Percentiles rank a stretch among this genome's conserved stretches.
Evolutionary conservation across 2,113 vertebrate species (phyloP).

Genomic region (Lophotis ruficrista): DNA sequence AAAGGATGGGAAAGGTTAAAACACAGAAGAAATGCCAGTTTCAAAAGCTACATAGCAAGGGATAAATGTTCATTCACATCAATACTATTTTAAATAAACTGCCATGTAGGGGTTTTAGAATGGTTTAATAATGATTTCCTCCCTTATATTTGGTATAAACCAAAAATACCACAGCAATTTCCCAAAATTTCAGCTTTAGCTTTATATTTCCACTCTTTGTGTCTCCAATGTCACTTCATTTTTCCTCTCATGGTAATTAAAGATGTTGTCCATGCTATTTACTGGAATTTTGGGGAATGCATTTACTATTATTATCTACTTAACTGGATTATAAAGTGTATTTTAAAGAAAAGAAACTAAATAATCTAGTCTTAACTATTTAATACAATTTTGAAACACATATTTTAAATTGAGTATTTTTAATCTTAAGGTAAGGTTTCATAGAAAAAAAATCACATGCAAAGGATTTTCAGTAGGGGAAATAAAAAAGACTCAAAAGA

Average conservation of each 20-base stretch:
- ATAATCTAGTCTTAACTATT: not conserved
- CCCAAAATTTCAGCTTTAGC: constrained; percentile 35
- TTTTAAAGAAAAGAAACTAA: not conserved
- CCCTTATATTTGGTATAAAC: constrained; percentile 12
- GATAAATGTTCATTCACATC: not conserved
- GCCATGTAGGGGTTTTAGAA: not conserved
- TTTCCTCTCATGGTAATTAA: constrained; percentile 4
- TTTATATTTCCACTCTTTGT: not conserved
- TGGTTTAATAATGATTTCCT: constrained; percentile 27
- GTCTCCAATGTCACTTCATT: not conserved
- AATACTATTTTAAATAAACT: not conserved
- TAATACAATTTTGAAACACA: not conserved
- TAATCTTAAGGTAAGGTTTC: not conserved
- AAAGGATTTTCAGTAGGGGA: not conserved
- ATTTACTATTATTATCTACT: not conserved
- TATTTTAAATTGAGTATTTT: not conserved
- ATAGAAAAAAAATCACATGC: not conserved
- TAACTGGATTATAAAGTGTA: not conserved
- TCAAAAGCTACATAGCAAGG: not conserved
- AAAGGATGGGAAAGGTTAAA: not conserved
- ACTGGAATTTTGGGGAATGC: not conserved
- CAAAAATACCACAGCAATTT: constrained; percentile 49
- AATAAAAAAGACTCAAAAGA: not conserved
- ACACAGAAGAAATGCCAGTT: not conserved
- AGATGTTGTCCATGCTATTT: not conserved